Conservation (phyloP, 1,140 invertebrate species). For the Monomorium pharaonis region DNA sequence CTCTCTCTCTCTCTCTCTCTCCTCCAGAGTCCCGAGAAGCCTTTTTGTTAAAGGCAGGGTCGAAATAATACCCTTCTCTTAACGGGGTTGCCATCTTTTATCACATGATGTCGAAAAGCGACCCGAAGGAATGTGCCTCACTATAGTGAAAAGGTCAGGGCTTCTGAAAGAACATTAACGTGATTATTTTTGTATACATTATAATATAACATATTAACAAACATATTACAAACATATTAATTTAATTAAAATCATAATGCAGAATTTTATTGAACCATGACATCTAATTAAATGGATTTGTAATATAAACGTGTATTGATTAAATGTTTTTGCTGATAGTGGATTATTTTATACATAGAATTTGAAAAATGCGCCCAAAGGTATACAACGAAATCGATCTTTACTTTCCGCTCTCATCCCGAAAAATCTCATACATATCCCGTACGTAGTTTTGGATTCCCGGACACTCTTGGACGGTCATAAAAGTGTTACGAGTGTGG, state of each 20-base stretch:
- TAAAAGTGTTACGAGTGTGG: constrained; percentile 78
- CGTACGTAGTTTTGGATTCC: constrained; percentile 3
- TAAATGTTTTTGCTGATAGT: not conserved
- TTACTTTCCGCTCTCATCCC: not conserved
- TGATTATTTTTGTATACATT: not conserved
- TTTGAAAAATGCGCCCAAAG: not conserved
- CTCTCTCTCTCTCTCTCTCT: not conserved
- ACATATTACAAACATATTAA: not conserved
- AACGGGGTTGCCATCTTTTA: constrained; percentile 40
- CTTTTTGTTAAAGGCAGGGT: constrained; percentile 25
- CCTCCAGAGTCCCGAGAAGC: constrained; percentile 5
- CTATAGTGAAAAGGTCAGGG: not conserved
- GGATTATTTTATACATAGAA: not conserved
- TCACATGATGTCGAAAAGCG: not conserved
- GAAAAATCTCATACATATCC: constrained; percentile 39
- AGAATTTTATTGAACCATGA: not conserved
- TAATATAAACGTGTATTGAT: not conserved
- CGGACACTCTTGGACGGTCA: constrained; percentile 33
- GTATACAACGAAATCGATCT: not conserved
- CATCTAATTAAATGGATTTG: not conserved
- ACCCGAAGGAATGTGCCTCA: not conserved
- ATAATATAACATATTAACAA: not conserved
- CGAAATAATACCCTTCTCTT: constrained; percentile 70
- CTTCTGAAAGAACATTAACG: not conserved
- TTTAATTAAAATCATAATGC: not conserved